Conservation (phyloP, 2,797 vertebrate genomes). For the Gallinago nigripennis region DNA sequence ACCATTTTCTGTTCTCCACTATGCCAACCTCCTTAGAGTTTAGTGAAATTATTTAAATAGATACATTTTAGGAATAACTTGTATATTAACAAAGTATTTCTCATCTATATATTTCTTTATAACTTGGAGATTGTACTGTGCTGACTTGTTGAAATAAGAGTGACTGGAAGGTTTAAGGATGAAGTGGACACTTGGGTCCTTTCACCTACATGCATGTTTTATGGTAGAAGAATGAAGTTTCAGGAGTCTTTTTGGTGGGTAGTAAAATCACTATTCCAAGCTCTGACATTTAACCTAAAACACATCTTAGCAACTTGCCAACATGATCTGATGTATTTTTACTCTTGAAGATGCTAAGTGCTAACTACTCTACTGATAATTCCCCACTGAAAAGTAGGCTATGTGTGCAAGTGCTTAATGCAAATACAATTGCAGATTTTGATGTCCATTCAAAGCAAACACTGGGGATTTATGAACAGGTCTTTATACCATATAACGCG, state of each 20-base stretch:
- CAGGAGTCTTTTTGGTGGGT: neutral
- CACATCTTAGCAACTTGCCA: neutral
- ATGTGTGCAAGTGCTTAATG: neutral
- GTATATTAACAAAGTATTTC: neutral
- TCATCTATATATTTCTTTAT: neutral
- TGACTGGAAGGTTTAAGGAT: neutral
- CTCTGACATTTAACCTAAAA: neutral
- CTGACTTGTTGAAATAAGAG: neutral
- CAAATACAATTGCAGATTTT: neutral
- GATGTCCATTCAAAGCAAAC: neutral
- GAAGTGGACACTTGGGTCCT: neutral
- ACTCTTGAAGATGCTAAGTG: neutral
- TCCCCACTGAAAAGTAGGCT: neutral
- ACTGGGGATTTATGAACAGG: neutral
- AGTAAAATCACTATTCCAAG: neutral
- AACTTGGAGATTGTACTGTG: neutral
- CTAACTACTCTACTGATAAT: neutral
- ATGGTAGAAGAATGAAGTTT: neutral
- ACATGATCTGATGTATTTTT: neutral
- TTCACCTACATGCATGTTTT: neutral
- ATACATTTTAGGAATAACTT: neutral
- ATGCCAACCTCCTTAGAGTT: neutral
- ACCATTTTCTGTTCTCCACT: neutral
- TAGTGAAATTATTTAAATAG: neutral
- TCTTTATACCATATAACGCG: neutral